A percentile compares a stretch with the other conserved stretches of the same genome.
phyloP scores from a whole-genome alignment of 2,797 vertebrate genomes.

The Syndactyla subalaris region DNA sequence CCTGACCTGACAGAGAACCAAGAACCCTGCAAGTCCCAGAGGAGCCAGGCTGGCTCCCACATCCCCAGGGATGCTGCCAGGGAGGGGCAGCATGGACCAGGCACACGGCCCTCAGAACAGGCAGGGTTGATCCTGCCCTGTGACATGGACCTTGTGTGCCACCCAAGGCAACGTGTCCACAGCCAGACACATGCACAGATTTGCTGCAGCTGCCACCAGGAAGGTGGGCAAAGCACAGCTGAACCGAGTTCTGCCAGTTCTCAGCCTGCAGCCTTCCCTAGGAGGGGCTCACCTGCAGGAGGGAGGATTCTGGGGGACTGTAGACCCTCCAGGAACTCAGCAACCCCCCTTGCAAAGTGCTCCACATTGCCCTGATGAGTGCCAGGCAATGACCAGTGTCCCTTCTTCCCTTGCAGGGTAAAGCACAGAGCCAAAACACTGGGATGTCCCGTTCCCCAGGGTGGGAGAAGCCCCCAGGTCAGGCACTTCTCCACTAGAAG shows the following conservation, averaged over 20 bases:
- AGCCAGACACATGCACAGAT: not conserved
- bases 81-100: not conserved
- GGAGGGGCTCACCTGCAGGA: not conserved
- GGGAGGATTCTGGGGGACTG: not conserved
- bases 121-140: not conserved
- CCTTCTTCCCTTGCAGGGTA: not conserved
- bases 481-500: not conserved
- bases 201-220: not conserved
- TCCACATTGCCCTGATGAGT: not conserved
- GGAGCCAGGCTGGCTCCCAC: not conserved
- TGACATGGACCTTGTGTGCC: fast-evolving
- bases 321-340: not conserved
- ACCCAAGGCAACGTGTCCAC: fast-evolving
- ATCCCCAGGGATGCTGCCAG: fast-evolving
- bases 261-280: not conserved
- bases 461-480: not conserved
- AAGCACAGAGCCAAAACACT: not conserved
- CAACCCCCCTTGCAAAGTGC: not conserved
- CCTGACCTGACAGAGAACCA: not conserved
- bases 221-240: not conserved
- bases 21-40: not conserved
- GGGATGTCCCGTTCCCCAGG: fast-evolving
- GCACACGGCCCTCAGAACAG: fast-evolving
- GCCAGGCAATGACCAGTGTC: not conserved
- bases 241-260: not conserved